These are phyloP conservation scores for Herminia tarsipennalis DNA, from an alignment of 2,888 invertebrate genomes.

Conservation along the genomic window DNA sequence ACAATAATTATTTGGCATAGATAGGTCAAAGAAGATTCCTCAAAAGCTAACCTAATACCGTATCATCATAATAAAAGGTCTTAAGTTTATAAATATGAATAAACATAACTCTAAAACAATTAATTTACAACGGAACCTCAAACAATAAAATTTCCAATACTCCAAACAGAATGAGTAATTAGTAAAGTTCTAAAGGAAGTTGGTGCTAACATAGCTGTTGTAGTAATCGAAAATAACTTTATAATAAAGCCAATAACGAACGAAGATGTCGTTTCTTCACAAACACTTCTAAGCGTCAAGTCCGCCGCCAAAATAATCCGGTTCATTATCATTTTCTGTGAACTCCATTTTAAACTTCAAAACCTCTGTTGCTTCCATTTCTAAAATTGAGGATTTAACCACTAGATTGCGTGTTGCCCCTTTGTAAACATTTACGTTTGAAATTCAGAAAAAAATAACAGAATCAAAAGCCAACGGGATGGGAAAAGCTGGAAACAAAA, in stretches of 20 bases:
- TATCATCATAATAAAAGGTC: no score
- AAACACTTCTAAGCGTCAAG: neutral
- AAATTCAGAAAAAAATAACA: neutral
- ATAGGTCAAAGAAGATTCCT: no score
- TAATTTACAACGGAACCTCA: neutral
- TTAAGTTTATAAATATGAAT: neutral
- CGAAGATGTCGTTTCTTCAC: neutral
- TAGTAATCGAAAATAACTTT: slow-evolving; percentile 6
- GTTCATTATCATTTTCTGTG: slow-evolving; percentile 2
- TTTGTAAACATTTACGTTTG: slow-evolving; percentile 1
- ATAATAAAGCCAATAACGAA: neutral
- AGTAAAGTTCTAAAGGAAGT: slow-evolving; percentile 6
- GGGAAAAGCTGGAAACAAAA: neutral
- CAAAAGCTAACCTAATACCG: no score
- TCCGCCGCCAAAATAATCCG: no score
- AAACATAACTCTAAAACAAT: slow-evolving; percentile 1
- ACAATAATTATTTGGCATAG: no score
- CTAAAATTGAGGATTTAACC: neutral
- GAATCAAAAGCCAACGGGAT: neutral
- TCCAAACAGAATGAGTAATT: slow-evolving; percentile 10
- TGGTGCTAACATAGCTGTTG: neutral
- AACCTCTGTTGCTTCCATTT: neutral
- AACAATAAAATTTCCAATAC: slow-evolving; percentile 2
- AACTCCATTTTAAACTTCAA: slow-evolving; percentile 1
- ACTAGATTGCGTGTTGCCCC: neutral